These are phyloP conservation scores for Hemibagrus guttatus DNA, from an alignment of 2,797 vertebrate genomes.

Conservation along the genomic window DNA sequence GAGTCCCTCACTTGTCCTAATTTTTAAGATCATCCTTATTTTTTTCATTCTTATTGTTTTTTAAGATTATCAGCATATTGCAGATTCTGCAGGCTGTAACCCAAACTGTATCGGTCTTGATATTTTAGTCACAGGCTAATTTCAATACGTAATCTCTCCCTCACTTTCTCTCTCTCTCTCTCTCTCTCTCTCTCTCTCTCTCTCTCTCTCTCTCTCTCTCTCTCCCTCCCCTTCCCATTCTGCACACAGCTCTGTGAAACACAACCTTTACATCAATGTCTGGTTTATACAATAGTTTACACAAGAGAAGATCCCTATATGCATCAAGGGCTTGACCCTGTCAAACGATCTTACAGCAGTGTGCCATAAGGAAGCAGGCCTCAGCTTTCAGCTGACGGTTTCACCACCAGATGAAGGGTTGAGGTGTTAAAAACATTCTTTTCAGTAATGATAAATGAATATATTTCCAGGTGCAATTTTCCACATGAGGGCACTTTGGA, in stretches of 20 bases:
- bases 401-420: background rate
- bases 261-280: background rate
- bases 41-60: too few relatives aligned
- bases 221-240: background rate
- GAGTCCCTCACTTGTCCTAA: too few relatives aligned
- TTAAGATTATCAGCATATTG: too few relatives aligned
- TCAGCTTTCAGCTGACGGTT: slow-evolving; percentile 4
- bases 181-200: background rate
- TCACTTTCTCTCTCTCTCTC: background rate
- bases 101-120: background rate
- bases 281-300: slow-evolving; percentile 18
- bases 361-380: background rate
- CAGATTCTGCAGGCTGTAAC: too few relatives aligned
- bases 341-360: background rate
- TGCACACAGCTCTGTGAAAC: slow-evolving; percentile 2
- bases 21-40: too few relatives aligned
- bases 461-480: slow-evolving; percentile 43
- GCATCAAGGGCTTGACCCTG: slow-evolving; percentile 20
- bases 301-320: slow-evolving; percentile 1
- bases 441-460: slow-evolving; percentile 22
- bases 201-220: background rate
- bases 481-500: slow-evolving; percentile 63
- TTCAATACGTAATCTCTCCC: background rate
- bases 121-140: background rate
- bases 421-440: background rate